Evolutionary conservation across 2,113 vertebrate genomes (phyloP), one percentile per base, ranked within the genome.

Genomic region (Desmodus rotundus): DNA sequence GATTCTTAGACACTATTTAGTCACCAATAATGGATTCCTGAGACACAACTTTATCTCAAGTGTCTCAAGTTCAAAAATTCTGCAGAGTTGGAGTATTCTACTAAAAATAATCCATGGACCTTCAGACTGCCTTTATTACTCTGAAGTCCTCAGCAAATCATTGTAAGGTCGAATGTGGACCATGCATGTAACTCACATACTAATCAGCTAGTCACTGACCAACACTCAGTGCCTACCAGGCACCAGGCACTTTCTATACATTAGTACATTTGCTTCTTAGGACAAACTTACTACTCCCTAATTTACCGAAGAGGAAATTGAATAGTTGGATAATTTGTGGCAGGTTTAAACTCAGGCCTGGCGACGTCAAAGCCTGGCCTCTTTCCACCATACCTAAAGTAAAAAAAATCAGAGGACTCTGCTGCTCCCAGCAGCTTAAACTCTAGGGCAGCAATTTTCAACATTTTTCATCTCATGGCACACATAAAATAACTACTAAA

Each of bases 311-410:
- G 20, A 87, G 31, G 15, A 93, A 76, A 72, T 22, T 47, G 43
- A 82, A 95, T 50, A 88, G 52, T 11, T 82, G n/a, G 26, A n/a
- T 81, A 47, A 93, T 88, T 67, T 67, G 16, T 72, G 20, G 45
- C 84, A 90, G 43, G 28, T 81, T 94, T 94, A 84, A 95, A 82
- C 22, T 95, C 54, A 72, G 16, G 24, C 56, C n/a, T 92, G 43
- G 24, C 41, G 63, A 80, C 24, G 70, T 31, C 63, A 96, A 91
- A 87, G 17, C 31, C 50, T 56, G 72, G 24, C 2, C 31, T 84
- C 43, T 90, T 94, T 74, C 22, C 16, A 63, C 38, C 31, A 63
- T 26, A 77, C 19, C 50, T 81, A 47, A 15, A 70, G 26, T 63
- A 61, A 61, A 65, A 91, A 58, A 88, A 87, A 82, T 76, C 26